Evolutionary conservation across 2,888 invertebrate species (phyloP), one percentile per base, ranked within the genome.

Genomic region (Drosophila rellima): DNA sequence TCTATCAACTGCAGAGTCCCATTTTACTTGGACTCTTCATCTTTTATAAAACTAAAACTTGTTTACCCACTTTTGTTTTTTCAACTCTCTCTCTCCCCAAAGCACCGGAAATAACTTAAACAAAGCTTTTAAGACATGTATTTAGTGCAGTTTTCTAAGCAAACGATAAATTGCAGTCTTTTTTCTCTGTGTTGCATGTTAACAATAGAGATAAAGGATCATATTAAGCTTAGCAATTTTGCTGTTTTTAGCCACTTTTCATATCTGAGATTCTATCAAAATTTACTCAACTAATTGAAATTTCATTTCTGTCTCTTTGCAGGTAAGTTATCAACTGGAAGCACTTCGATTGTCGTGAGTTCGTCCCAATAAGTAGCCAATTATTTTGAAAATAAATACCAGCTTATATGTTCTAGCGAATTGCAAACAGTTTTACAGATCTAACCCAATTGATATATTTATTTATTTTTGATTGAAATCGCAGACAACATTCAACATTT

Each of bases 391-490:
- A 33, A 18, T 13, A 23, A 39, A 17, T 13, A 20, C 15, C n/a
- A 59, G 8, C n/a, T 48, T 15, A 54, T 23, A 17, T 23, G 20
- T 11, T 18, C 15, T 17, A 42, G 39, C 8, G n/a, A 56, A 54
- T 54, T 5, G n/a, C n/a, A 56, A 48, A 48, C 10, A 37, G 20
- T 1, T 31, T 45, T 33, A 33, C 31, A 42, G 26, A 26, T 20
- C n/a, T 62, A 52, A 52, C 56, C 63, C 18, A 74, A 37, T 71
- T 47, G 47, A 47, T 31, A 45, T 45, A 60, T 42, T 33, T 40
- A 81, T 81, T 72, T 57, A 42, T 51, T 63, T 85, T 80, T 80
- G 81, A 81, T 81, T 81, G 77, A 85, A 74, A 70, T 62, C 33
- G 56, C 61, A 75, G 61, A 47, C 62, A 63, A 65, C 62, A 61